A percentile compares a stretch with the other conserved stretches of the same genome.
These are phyloP conservation scores for Drosophila emarginata DNA, from an alignment of 2,888 invertebrate species.

Conservation along the genomic window DNA sequence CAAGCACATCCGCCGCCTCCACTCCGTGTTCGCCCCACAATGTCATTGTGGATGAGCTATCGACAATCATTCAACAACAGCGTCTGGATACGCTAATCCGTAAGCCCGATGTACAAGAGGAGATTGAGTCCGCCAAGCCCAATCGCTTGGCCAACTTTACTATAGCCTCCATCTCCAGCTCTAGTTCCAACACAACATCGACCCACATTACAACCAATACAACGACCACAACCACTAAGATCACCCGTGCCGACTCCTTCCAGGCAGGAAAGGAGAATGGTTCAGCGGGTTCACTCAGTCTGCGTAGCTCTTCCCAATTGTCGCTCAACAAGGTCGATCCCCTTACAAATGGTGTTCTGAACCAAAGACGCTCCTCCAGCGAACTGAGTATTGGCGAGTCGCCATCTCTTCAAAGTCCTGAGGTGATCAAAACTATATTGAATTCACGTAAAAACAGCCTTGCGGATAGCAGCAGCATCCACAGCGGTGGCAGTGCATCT, in stretches of 20 bases:
- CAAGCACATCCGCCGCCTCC: neutral
- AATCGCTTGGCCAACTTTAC: conserved; percentile 78
- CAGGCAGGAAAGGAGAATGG: conserved; percentile 55
- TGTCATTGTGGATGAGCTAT: conserved; percentile 78
- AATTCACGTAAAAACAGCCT: conserved; percentile 81
- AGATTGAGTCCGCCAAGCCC: conserved; percentile 78
- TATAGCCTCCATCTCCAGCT: conserved; percentile 59
- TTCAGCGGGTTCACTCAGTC: neutral
- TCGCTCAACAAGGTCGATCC: conserved; percentile 75
- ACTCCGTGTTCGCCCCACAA: conserved; percentile 62
- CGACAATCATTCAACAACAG: conserved; percentile 73
- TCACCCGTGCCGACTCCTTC: conserved; percentile 79
- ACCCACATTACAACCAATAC: neutral
- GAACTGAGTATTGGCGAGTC: conserved; percentile 82
- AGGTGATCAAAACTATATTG: conserved; percentile 81
- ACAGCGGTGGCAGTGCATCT: conserved; percentile 35
- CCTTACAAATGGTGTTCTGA: conserved; percentile 41
- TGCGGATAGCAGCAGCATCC: conserved; percentile 63
- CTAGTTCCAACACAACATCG: conserved; percentile 31
- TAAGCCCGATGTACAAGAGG: conserved; percentile 50
- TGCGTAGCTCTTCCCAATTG: conserved; percentile 80
- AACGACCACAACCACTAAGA: conserved; percentile 6
- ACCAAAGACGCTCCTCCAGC: conserved; percentile 80
- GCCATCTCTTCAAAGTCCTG: conserved; percentile 81
- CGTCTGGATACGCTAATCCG: conserved; percentile 72